Evolutionary conservation across 2,113 vertebrate genomes (phyloP).

Genomic region (Theristicus caerulescens): DNA sequence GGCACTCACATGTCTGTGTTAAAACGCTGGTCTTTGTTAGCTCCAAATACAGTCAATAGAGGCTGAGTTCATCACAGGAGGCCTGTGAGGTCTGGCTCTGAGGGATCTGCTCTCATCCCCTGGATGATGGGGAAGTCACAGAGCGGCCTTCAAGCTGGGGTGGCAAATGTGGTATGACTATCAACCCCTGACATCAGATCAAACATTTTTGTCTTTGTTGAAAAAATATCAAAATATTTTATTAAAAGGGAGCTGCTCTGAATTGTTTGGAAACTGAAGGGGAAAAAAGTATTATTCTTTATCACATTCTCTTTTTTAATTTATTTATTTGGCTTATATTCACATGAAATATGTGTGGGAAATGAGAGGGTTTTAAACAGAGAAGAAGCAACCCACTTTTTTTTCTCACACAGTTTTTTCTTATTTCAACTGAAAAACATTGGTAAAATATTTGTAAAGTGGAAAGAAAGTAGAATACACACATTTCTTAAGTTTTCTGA

Average conservation of each 20-base stretch:
- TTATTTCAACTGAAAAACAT: not conserved
- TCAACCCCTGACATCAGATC: not conserved
- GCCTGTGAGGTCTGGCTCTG: not conserved
- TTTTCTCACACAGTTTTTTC: not conserved
- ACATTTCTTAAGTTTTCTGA: not conserved
- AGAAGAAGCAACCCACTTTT: not conserved
- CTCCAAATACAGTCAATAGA: not conserved
- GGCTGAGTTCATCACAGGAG: not conserved
- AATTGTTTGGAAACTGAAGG: not conserved
- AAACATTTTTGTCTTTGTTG: not conserved
- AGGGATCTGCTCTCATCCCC: not conserved
- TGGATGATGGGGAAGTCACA: not conserved
- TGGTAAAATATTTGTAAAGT: not conserved
- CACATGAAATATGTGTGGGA: not conserved
- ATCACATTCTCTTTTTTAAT: not conserved
- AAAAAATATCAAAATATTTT: not conserved
- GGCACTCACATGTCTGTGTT: fast-evolving
- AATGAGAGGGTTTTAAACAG: not conserved
- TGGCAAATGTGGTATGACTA: not conserved
- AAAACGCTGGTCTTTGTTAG: not conserved
- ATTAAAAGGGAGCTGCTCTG: not conserved
- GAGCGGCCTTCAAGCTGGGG: not conserved
- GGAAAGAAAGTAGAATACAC: not conserved
- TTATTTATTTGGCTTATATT: not conserved
- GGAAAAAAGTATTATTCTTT: not conserved